A percentile compares a stretch with the other conserved stretches of the same genome.
phyloP scores from a whole-genome alignment of 2,888 invertebrate species.

The Leptinotarsa rubiginosa region DNA sequence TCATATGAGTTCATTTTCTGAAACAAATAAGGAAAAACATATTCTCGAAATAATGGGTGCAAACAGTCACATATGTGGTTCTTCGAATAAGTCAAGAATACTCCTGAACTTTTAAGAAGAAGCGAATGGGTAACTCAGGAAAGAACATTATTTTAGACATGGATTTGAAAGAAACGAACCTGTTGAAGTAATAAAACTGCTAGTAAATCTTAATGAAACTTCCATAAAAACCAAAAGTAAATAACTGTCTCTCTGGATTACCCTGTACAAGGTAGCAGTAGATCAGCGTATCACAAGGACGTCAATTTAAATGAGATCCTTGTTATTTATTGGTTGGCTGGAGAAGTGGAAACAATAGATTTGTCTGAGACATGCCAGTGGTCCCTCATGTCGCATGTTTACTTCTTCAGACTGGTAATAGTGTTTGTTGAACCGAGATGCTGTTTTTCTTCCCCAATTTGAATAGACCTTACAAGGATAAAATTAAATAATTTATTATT shows the following conservation, averaged over 20 bases:
- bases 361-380: slow-evolving; percentile 62
- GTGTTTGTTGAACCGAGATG: slow-evolving; percentile 36
- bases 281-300: slow-evolving; percentile 55
- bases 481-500: slow-evolving; percentile 48
- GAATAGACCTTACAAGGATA: slow-evolving; percentile 49
- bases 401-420: slow-evolving; percentile 42
- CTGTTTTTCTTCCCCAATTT: slow-evolving; percentile 35
- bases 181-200: too few relatives aligned
- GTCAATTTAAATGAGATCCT: slow-evolving; percentile 63
- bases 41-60: not conserved
- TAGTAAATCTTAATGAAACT: too few relatives aligned
- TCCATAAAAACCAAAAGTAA: not conserved
- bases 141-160: too few relatives aligned
- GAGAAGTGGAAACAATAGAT: slow-evolving; percentile 64
- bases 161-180: too few relatives aligned
- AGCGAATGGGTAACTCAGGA: too few relatives aligned
- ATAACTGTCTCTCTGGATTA: not conserved
- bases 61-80: too few relatives aligned
- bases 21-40: not conserved
- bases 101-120: too few relatives aligned
- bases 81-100: too few relatives aligned
- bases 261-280: slow-evolving; percentile 6
- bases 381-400: slow-evolving; percentile 58
- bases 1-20: too few relatives aligned
- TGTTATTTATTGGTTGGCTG: slow-evolving; percentile 63